Conservation (phyloP, 53 echinoderm and acorn worm genomes). For the Henricia sp. region DNA sequence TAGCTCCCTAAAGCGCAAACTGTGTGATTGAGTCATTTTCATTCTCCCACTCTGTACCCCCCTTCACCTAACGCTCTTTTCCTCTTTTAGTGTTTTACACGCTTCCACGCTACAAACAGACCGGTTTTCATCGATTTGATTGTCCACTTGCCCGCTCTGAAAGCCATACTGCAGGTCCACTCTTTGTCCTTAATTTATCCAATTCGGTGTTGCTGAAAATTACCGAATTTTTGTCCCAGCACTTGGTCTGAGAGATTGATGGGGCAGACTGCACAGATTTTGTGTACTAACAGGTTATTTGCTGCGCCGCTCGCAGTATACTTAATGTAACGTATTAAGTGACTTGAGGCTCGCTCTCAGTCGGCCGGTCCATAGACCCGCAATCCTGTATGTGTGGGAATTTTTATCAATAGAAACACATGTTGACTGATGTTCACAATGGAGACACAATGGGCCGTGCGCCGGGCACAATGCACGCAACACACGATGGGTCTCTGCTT, state of each 20-base stretch:
- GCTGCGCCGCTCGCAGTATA: constrained; percentile 43
- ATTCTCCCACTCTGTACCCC: neutral
- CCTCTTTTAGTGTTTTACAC: too few relatives aligned
- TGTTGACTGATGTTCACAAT: constrained; percentile 61
- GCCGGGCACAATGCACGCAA: constrained; percentile 39
- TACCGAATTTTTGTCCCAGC: constrained; percentile 5
- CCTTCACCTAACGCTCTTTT: neutral
- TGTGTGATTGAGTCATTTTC: constrained; percentile 37
- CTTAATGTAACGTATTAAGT: constrained; percentile 64
- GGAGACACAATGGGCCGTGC: constrained; percentile 62
- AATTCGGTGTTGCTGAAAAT: constrained; percentile 44
- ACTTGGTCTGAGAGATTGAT: constrained; percentile 49
- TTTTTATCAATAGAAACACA: constrained; percentile 77
- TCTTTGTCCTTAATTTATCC: constrained; percentile 54
- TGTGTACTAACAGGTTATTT: constrained; percentile 61
- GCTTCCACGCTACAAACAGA: too few relatives aligned
- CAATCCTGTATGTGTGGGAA: constrained; percentile 72
- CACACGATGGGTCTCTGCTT: constrained; percentile 39
- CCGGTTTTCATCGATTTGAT: constrained; percentile 47
- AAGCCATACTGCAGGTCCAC: constrained; percentile 37
- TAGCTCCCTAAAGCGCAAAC: constrained; percentile 36
- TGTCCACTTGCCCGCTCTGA: constrained; percentile 16
- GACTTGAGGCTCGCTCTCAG: constrained; percentile 10
- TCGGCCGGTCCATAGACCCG: constrained; percentile 22
- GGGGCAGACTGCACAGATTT: constrained; percentile 53